phyloP scores from a whole-genome alignment of 2,113 vertebrate species.

The Ochotona princeps region DNA sequence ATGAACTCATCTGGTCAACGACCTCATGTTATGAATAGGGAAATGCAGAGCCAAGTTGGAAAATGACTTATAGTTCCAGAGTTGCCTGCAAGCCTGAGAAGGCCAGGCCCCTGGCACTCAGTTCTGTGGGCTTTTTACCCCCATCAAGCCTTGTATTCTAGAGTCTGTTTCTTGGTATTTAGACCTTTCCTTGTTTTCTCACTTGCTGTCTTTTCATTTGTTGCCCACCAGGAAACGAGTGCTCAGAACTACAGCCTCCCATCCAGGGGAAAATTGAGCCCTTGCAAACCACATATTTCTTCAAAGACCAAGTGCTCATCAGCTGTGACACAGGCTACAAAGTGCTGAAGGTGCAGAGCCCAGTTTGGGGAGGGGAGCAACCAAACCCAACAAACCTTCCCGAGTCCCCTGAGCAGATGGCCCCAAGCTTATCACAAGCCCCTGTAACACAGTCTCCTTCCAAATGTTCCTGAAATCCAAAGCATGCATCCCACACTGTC shows the following conservation, averaged over 20 bases:
- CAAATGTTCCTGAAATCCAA: neutral
- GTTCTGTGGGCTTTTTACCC: neutral
- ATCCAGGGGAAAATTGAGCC: slow-evolving; percentile 90
- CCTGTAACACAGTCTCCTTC: neutral
- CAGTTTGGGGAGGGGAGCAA: neutral
- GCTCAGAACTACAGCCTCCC: slow-evolving; percentile 85
- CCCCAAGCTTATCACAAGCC: neutral
- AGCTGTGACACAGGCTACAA: slow-evolving; percentile 92
- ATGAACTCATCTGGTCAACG: neutral
- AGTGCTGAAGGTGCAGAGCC: slow-evolving; percentile 89
- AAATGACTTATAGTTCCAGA: neutral
- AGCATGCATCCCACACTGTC: neutral
- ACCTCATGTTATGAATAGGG: neutral
- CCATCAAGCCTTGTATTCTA: neutral
- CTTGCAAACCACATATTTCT: slow-evolving; percentile 91
- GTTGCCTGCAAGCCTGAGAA: neutral
- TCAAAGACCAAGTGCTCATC: slow-evolving; percentile 94
- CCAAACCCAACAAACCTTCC: neutral
- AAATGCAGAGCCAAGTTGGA: neutral
- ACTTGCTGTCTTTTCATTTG: slow-evolving; percentile 28
- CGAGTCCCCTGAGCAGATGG: neutral
- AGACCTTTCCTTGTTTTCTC: neutral
- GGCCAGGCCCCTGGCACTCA: neutral
- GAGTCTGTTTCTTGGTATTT: fast-evolving
- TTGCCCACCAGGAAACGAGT: slow-evolving; percentile 87